phyloP scores from a whole-genome alignment of 1,140 invertebrate species.

The Trichoplusia ni region DNA sequence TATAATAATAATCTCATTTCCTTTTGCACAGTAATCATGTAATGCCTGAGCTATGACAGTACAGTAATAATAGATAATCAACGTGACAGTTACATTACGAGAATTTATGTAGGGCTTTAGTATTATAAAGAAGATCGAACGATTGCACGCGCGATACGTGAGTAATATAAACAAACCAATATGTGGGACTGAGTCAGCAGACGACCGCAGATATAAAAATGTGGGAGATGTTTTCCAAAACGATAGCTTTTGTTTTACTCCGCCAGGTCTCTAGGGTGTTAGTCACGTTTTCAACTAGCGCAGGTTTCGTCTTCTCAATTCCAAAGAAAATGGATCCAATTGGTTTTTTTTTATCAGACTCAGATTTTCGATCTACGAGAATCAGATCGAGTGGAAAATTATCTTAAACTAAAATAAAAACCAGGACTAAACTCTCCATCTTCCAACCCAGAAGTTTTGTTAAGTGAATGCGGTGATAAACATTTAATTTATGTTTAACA shows the following conservation, averaged over 20 bases:
- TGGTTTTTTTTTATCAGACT: too few species aligned
- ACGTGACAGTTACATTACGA: not conserved
- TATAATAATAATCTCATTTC: slow-evolving; percentile 2
- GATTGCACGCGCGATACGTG: slow-evolving; percentile 6
- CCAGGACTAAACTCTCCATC: too few species aligned
- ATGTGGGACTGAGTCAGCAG: not conserved
- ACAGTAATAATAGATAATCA: not conserved
- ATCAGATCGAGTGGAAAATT: too few species aligned
- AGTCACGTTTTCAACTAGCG: too few species aligned
- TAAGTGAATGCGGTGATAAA: too few species aligned
- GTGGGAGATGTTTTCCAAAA: not conserved
- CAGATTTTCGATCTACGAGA: too few species aligned
- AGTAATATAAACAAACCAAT: slow-evolving; percentile 15
- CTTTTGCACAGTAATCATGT: not conserved
- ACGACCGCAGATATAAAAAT: not conserved
- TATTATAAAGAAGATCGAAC: not conserved
- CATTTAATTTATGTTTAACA: too few species aligned
- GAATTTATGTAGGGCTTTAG: not conserved
- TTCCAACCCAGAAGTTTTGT: too few species aligned
- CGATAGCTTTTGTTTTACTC: too few species aligned
- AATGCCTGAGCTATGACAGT: not conserved
- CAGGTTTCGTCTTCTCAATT: not conserved
- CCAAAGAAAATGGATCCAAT: not conserved
- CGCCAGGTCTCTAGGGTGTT: too few species aligned
- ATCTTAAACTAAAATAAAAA: too few species aligned